phyloP scores from a whole-genome alignment of 1,140 invertebrate species.

The Xylocopa sonorina region DNA sequence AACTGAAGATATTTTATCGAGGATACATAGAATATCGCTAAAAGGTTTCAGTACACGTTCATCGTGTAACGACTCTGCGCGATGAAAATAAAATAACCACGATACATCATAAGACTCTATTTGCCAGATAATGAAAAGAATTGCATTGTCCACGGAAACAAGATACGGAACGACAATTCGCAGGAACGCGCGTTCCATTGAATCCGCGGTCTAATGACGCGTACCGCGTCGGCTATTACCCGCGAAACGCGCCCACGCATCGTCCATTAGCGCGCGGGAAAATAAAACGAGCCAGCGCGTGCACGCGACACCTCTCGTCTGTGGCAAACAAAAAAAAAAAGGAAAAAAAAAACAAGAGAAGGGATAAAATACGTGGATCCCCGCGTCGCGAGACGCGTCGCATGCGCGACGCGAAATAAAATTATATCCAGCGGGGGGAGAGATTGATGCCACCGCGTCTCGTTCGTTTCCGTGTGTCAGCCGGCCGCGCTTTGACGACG shows the following conservation, averaged over 20 bases:
- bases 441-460: background rate
- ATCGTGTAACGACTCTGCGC: too few species aligned
- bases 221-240: constrained; percentile 6
- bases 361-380: background rate
- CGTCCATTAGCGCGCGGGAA: constrained; percentile 19
- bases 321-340: too few species aligned
- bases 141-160: too few species aligned
- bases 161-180: background rate
- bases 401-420: background rate
- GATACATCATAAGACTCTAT: too few species aligned
- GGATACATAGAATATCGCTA: too few species aligned
- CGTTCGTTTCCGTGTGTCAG: background rate
- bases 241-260: background rate
- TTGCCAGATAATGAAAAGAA: too few species aligned
- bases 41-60: too few species aligned
- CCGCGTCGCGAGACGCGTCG: background rate
- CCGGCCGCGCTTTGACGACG: background rate
- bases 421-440: background rate
- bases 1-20: too few species aligned
- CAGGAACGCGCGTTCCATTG: background rate
- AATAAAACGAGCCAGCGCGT: background rate
- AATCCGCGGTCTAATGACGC: constrained; percentile 10
- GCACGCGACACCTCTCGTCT: background rate
- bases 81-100: too few species aligned
- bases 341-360: too few species aligned